Evolutionary conservation across 1,140 invertebrate species (phyloP).

Genomic region (Tenebrio molitor): DNA sequence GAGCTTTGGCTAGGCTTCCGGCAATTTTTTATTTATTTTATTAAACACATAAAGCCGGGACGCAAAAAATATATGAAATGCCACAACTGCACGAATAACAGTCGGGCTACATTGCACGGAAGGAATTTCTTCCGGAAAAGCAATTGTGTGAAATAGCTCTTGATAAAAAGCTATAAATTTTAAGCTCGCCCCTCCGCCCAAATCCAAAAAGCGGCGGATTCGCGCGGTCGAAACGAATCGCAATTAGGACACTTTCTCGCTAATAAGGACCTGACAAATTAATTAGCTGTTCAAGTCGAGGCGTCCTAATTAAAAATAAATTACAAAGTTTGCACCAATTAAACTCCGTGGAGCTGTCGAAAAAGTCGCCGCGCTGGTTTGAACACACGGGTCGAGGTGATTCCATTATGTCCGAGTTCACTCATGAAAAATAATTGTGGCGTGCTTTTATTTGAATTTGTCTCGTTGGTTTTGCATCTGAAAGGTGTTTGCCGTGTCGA

Average conservation of each 20-base stretch:
- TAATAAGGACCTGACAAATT: neutral
- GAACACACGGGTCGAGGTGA: no score
- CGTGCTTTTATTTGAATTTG: no score
- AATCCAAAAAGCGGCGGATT: conserved; percentile 1
- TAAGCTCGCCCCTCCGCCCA: neutral
- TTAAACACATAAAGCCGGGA: conserved; percentile 10
- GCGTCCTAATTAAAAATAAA: no score
- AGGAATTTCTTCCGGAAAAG: conserved; percentile 41
- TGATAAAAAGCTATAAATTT: conserved; percentile 40
- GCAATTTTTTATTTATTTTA: conserved; percentile 16
- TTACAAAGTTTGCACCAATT: no score
- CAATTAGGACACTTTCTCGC: neutral
- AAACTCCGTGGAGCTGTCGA: no score
- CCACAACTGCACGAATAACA: conserved; percentile 15
- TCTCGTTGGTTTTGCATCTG: no score
- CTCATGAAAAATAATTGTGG: no score
- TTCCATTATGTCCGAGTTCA: no score
- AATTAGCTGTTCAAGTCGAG: neutral
- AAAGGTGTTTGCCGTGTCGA: no score
- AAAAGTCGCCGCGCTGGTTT: no score
- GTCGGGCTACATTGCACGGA: conserved; percentile 24
- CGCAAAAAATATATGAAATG: conserved; percentile 20
- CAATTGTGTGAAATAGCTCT: conserved; percentile 42
- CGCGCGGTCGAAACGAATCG: neutral
- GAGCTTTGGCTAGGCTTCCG: no score